These are phyloP conservation scores for Helicoverpa armigera DNA, from an alignment of 1,140 invertebrate genomes.

Conservation along the genomic window DNA sequence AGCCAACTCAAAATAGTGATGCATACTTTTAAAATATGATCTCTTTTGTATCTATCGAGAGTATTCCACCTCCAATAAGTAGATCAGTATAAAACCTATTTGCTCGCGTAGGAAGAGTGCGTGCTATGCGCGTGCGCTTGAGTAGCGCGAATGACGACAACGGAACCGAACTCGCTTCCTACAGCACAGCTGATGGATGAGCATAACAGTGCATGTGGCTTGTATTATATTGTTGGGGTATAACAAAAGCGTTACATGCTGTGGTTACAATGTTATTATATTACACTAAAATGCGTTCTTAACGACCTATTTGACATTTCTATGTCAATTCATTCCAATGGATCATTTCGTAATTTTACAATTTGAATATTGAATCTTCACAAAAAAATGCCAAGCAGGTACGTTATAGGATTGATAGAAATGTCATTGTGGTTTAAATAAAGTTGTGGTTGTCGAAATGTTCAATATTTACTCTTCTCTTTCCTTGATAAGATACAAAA, in stretches of 20 bases:
- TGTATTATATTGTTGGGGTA: constrained; percentile 5
- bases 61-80: background rate
- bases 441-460: too few species aligned
- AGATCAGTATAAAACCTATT: background rate
- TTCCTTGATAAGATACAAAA: too few species aligned
- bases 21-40: background rate
- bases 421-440: too few species aligned
- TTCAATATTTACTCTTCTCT: too few species aligned
- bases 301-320: too few species aligned
- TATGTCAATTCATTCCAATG: too few species aligned
- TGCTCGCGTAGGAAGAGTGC: constrained; percentile 30
- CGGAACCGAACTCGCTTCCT: constrained; percentile 49
- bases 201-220: background rate
- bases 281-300: too few species aligned
- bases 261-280: background rate
- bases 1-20: background rate
- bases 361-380: too few species aligned
- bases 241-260: background rate
- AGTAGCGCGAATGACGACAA: constrained; percentile 28
- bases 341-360: too few species aligned
- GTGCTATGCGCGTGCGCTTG: constrained; percentile 29
- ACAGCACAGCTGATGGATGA: constrained; percentile 10
- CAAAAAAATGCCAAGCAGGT: too few species aligned
- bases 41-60: too few species aligned
- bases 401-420: too few species aligned